Percentiles rank a stretch among this genome's conserved stretches.
Conservation (phyloP, 2,113 vertebrate genomes). For the Tylochromis polylepis region DNA sequence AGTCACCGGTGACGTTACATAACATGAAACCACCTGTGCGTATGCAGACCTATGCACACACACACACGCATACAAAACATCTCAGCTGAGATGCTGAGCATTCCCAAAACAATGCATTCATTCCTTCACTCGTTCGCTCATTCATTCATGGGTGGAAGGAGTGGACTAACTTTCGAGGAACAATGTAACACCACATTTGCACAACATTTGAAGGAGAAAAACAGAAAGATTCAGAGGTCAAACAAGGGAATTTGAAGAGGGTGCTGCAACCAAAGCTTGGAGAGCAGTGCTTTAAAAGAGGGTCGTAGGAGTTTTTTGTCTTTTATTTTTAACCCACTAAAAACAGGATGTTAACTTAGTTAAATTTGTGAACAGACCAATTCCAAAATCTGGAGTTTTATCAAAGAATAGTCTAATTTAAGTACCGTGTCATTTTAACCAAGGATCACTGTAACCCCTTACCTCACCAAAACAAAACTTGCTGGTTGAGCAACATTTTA, state of each 20-base stretch:
- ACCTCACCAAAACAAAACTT: constrained; percentile 82
- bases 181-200: constrained; percentile 3
- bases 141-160: neutral
- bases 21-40: constrained; percentile 20
- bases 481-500: constrained; percentile 87
- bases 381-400: constrained; percentile 16
- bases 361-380: constrained; percentile 18
- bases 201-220: neutral
- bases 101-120: constrained; percentile 27
- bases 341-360: constrained; percentile 10
- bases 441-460: constrained; percentile 40
- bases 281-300: constrained; percentile 65
- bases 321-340: neutral
- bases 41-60: constrained; percentile 13
- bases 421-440: constrained; percentile 62
- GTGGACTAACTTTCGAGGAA: constrained; percentile 9
- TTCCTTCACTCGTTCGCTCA: constrained; percentile 34
- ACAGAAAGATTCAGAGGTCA: constrained; percentile 19
- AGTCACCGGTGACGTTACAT: constrained; percentile 9
- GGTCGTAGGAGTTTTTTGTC: neutral
- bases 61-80: neutral
- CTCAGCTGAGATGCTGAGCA: constrained; percentile 22
- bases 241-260: constrained; percentile 51
- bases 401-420: constrained; percentile 46
- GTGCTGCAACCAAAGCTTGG: constrained; percentile 75